These are phyloP conservation scores for Temnothorax ravouxi DNA, from an alignment of 2,888 invertebrate species.

Conservation along the genomic window DNA sequence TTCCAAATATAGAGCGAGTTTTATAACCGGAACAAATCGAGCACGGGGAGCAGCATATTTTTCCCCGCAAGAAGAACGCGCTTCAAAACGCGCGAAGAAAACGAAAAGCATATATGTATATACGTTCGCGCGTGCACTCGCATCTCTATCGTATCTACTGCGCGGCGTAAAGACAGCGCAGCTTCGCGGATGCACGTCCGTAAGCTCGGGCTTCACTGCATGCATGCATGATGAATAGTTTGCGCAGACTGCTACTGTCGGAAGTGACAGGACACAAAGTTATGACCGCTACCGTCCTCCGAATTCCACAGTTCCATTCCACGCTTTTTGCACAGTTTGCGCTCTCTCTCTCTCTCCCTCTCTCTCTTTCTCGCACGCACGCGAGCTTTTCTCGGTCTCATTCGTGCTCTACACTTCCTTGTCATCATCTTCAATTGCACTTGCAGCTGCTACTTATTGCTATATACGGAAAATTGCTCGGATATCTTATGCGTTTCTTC, in stretches of 20 bases:
- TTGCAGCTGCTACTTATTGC: conserved; percentile 1
- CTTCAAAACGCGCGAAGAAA: neutral
- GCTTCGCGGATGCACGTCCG: conserved; percentile 49
- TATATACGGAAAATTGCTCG: conserved; percentile 23
- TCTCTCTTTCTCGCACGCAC: neutral
- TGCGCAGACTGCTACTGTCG: conserved; percentile 58
- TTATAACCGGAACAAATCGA: conserved; percentile 45
- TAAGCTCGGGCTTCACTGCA: conserved; percentile 44
- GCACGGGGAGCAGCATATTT: conserved; percentile 37
- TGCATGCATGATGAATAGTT: conserved; percentile 70
- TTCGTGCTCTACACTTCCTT: neutral
- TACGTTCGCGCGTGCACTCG: conserved; percentile 28
- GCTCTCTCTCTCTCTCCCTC: too few relatives aligned
- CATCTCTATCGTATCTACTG: conserved; percentile 27
- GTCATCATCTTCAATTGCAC: conserved; percentile 26
- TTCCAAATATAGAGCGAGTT: conserved; percentile 7
- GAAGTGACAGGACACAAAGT: conserved; percentile 72
- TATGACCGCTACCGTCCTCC: conserved; percentile 65
- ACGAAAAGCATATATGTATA: conserved; percentile 26
- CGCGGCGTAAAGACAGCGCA: conserved; percentile 37
- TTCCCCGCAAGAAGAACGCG: conserved; percentile 24
- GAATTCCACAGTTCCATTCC: conserved; percentile 55
- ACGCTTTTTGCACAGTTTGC: conserved; percentile 10
- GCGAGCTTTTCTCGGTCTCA: conserved; percentile 1
- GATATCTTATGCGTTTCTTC: conserved; percentile 19